Percentiles rank a stretch among this genome's conserved stretches.
Evolutionary conservation across 2,113 vertebrate species (phyloP).

Genomic region (Siphamia tubifer): DNA sequence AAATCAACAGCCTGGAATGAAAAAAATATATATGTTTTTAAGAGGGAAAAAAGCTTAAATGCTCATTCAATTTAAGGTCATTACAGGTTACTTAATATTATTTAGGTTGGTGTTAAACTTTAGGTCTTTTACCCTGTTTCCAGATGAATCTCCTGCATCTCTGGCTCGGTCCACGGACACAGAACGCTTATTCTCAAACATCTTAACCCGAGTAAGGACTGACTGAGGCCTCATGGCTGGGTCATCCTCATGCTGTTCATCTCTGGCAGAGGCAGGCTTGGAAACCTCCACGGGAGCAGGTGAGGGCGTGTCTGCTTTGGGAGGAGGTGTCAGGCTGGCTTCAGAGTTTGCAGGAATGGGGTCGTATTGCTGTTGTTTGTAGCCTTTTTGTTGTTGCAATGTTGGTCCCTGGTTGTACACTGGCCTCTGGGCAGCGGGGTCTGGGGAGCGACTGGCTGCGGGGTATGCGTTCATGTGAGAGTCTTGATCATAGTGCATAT

Average conservation of each 20-base stretch:
- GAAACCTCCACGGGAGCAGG: conserved; percentile 47
- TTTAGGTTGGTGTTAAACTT: no score
- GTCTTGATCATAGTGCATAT: conserved; percentile 81
- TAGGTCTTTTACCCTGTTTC: conserved; percentile 79
- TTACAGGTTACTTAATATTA: no score
- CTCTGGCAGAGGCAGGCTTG: conserved; percentile 80
- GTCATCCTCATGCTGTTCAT: conserved; percentile 84
- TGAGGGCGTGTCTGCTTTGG: conserved; percentile 83
- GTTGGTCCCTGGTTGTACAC: conserved; percentile 80
- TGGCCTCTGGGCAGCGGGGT: conserved; percentile 48
- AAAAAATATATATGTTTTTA: background rate
- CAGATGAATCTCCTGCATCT: conserved; percentile 80
- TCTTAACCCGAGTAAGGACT: conserved; percentile 94
- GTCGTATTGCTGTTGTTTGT: conserved; percentile 83
- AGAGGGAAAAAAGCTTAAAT: background rate
- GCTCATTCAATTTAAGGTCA: no score
- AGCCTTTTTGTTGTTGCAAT: conserved; percentile 81
- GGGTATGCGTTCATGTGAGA: conserved; percentile 54
- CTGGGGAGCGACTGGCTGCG: conserved; percentile 52
- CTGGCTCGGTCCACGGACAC: conserved; percentile 88
- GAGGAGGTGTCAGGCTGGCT: conserved; percentile 69
- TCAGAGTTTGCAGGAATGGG: conserved; percentile 74
- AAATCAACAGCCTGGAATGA: conserved; percentile 84
- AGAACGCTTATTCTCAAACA: conserved; percentile 97
- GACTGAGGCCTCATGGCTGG: conserved; percentile 94